Evolutionary conservation across 2,113 vertebrate genomes (phyloP).

Genomic region (Pagrus major): DNA sequence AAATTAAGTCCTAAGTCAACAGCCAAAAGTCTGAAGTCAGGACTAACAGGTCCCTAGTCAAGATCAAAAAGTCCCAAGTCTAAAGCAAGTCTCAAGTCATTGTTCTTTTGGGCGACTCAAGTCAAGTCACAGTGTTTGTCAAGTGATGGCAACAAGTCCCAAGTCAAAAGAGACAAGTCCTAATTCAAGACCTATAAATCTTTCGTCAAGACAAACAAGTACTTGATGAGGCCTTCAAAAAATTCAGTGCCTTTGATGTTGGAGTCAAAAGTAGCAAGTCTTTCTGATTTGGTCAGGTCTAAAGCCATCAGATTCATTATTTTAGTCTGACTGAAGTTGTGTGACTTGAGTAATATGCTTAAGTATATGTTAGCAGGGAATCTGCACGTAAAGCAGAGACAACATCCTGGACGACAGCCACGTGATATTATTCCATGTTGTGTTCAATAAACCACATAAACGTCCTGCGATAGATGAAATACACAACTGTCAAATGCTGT

Average conservation of each 20-base stretch:
- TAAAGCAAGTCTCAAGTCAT: neutral
- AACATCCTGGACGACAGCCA: neutral
- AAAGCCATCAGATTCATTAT: neutral
- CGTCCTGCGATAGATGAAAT: neutral
- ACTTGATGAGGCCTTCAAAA: neutral
- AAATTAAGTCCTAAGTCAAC: too few species aligned
- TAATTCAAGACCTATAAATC: neutral
- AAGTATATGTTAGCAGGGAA: neutral
- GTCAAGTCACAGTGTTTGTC: too few species aligned
- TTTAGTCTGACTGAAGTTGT: neutral
- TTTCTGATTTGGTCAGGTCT: neutral
- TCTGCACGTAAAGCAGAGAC: neutral
- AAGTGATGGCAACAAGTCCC: too few species aligned
- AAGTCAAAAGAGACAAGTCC: neutral
- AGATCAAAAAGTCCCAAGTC: neutral
- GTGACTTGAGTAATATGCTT: neutral
- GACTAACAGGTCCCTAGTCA: neutral
- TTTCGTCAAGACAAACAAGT: neutral
- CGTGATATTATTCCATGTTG: neutral
- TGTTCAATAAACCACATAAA: conserved; percentile 21
- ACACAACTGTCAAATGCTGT: conserved; percentile 10
- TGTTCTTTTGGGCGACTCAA: too few species aligned
- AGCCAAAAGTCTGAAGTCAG: neutral
- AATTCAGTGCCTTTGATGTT: neutral
- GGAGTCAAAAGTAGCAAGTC: too few species aligned